phyloP scores from a whole-genome alignment of 2,113 vertebrate genomes.

The Stomatorhinus ivindoensis region DNA sequence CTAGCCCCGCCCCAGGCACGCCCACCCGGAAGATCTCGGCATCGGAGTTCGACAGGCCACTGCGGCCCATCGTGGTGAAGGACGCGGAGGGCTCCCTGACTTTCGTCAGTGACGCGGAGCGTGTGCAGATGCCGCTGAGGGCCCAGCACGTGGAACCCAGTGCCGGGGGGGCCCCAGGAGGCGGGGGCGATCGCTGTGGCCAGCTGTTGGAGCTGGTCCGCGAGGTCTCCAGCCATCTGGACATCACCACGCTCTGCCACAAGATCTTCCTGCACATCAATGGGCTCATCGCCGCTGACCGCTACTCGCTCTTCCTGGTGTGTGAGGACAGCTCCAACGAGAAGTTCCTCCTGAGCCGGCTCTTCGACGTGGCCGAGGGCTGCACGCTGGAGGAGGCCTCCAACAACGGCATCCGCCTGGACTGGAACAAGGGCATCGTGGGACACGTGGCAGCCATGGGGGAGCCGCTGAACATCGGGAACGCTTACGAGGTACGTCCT shows the following conservation, averaged over 20 bases:
- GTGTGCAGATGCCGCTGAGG: conserved; percentile 69
- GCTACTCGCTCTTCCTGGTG: conserved; percentile 92
- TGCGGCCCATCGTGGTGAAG: conserved; percentile 89
- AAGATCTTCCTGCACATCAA: conserved; percentile 97
- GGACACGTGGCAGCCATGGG: conserved; percentile 89
- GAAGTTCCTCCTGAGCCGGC: conserved; percentile 85
- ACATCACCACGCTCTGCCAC: conserved; percentile 90
- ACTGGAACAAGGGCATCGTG: conserved; percentile 98
- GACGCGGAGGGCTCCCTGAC: conserved; percentile 85
- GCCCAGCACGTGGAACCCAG: conserved; percentile 58
- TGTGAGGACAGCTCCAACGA: conserved; percentile 92
- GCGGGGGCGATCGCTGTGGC: conserved; percentile 65
- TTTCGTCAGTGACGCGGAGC: conserved; percentile 77
- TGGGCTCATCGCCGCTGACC: conserved; percentile 84
- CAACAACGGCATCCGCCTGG: conserved; percentile 83
- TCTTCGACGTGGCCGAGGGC: conserved; percentile 94
- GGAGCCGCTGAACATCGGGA: conserved; percentile 86
- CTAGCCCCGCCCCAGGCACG: conserved; percentile 62
- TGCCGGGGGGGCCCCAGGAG: conserved; percentile 32
- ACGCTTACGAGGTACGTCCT: conserved; percentile 81
- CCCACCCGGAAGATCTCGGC: conserved; percentile 91
- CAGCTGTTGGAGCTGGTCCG: conserved; percentile 89
- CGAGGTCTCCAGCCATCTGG: conserved; percentile 92
- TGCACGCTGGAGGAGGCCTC: conserved; percentile 88
- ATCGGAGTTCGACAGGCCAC: conserved; percentile 90